Conservation (phyloP, 2,113 vertebrate species). For the Istiophorus platypterus region DNA sequence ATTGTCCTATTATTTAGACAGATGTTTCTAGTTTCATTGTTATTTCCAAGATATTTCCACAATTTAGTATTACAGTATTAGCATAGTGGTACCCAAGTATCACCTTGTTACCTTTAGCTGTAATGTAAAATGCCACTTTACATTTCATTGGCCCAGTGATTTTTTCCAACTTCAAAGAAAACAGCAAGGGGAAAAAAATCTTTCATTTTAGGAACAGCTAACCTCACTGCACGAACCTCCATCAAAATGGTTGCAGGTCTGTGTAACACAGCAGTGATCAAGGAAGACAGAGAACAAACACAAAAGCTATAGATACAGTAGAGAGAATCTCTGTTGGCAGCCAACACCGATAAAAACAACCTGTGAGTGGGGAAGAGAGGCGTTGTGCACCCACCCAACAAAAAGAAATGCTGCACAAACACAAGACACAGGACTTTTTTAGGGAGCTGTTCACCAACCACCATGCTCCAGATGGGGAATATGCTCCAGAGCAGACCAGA, state of each 20-base stretch:
- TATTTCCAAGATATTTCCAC: not conserved
- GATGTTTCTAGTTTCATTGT: not conserved
- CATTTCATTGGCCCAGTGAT: not conserved
- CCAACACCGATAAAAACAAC: slow-evolving; percentile 35
- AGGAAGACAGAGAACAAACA: slow-evolving; percentile 22
- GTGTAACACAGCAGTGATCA: slow-evolving; percentile 11
- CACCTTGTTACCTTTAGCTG: not conserved
- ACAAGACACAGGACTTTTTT: slow-evolving; percentile 21
- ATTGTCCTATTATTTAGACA: too few relatives aligned
- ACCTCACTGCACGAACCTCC: not conserved
- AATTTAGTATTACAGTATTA: not conserved
- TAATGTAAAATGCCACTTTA: not conserved
- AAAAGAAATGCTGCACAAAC: slow-evolving; percentile 26
- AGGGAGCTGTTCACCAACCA: slow-evolving; percentile 23
- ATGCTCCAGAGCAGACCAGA: slow-evolving; percentile 20
- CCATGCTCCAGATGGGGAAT: slow-evolving; percentile 40
- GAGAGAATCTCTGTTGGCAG: slow-evolving; percentile 39
- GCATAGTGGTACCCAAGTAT: not conserved
- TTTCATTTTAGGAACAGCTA: not conserved
- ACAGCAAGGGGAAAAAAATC: not conserved
- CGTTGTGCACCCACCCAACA: slow-evolving; percentile 39
- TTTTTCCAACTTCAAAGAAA: not conserved
- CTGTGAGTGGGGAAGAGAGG: slow-evolving; percentile 55
- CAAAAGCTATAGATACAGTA: slow-evolving; percentile 13
- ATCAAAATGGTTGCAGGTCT: slow-evolving; percentile 2